phyloP scores from a whole-genome alignment of 2,797 vertebrate species.

The Lutjanus argentimaculatus region DNA sequence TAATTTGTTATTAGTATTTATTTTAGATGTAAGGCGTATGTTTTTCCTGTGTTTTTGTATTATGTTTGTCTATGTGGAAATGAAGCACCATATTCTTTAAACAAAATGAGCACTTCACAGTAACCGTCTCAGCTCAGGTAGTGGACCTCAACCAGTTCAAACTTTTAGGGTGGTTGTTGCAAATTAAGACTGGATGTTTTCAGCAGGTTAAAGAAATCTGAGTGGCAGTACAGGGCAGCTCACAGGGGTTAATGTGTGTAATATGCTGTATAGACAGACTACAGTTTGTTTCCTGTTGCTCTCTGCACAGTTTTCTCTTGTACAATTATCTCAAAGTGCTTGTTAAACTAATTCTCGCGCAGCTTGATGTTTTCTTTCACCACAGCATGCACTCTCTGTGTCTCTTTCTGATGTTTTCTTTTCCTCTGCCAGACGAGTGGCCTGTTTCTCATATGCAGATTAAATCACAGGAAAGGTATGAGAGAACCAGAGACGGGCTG shows the following conservation, averaged over 20 bases:
- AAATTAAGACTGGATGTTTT: not conserved
- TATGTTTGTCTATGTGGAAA: too few species aligned
- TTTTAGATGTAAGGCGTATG: too few species aligned
- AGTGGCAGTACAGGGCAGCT: not conserved
- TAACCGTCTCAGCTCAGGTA: too few species aligned
- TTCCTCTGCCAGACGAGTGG: not conserved
- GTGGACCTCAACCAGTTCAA: not conserved
- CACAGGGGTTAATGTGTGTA: not conserved
- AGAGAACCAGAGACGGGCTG: not conserved
- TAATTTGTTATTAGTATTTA: too few species aligned
- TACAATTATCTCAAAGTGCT: not conserved
- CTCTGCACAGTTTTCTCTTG: not conserved
- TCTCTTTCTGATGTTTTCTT: constrained; percentile 3
- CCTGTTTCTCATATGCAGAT: not conserved
- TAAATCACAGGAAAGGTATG: constrained; percentile 2
- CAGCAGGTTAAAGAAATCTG: not conserved
- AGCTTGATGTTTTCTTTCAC: not conserved
- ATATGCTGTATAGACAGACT: not conserved
- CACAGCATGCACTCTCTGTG: not conserved
- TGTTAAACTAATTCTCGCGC: not conserved
- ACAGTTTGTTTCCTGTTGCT: not conserved
- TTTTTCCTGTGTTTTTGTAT: too few species aligned
- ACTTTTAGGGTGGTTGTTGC: not conserved
- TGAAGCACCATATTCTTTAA: too few species aligned
- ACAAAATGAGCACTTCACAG: too few species aligned